Conservation (phyloP, 1,140 invertebrate species). For the Sarcophaga bullata region DNA sequence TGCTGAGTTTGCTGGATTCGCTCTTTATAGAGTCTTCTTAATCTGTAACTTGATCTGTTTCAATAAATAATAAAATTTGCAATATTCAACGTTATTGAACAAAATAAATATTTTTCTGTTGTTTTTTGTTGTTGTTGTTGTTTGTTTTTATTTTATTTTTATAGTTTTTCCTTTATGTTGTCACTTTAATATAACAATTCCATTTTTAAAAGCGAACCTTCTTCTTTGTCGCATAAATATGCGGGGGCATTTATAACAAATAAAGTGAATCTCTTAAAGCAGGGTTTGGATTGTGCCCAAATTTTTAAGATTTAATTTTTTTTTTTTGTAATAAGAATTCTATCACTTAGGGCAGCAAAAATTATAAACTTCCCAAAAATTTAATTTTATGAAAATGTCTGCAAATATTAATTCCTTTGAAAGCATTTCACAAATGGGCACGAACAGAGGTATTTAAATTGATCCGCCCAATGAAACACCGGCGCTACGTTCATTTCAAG, state of each 20-base stretch:
- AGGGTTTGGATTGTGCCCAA: neutral
- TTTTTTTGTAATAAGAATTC: too few species aligned
- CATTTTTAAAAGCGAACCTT: slow-evolving; percentile 16
- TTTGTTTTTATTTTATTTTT: neutral
- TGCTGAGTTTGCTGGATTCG: neutral
- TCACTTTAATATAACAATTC: slow-evolving; percentile 32
- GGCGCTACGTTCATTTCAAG: too few species aligned
- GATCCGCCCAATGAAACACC: too few species aligned
- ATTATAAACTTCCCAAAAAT: too few species aligned
- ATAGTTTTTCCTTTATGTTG: slow-evolving; percentile 24
- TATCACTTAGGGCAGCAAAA: too few species aligned
- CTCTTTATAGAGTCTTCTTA: neutral
- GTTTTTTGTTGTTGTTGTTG: neutral
- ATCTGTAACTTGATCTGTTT: slow-evolving; percentile 23
- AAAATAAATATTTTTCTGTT: neutral
- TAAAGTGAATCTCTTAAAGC: neutral
- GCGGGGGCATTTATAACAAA: neutral
- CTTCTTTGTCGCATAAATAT: slow-evolving; percentile 26
- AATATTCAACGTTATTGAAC: neutral
- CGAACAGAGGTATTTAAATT: too few species aligned
- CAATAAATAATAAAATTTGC: slow-evolving; percentile 38
- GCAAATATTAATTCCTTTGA: too few species aligned
- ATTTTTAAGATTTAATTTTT: too few species aligned
- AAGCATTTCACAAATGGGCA: too few species aligned
- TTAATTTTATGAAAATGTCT: too few species aligned